Percentiles rank a stretch among this genome's conserved stretches.
phyloP scores from a whole-genome alignment of 2,113 vertebrate species.

The Promerops cafer region DNA sequence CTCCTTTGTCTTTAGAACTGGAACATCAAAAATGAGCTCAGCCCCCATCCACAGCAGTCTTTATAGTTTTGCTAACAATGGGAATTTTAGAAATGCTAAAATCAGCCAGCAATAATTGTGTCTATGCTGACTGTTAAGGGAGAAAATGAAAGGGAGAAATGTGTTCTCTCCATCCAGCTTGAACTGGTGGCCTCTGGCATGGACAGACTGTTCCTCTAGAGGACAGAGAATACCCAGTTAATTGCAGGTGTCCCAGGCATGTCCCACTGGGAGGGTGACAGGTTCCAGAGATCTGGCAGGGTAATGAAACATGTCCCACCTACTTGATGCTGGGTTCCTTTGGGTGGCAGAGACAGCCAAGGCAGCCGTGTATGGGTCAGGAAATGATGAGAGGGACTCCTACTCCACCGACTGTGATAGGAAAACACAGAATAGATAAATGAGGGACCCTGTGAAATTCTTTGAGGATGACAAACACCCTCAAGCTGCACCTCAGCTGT shows the following conservation, averaged over 20 bases:
- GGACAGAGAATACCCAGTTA: not conserved
- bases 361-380: accelerated
- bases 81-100: not conserved
- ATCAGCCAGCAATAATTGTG: not conserved
- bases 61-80: not conserved
- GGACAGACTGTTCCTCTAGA: not conserved
- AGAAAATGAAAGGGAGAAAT: not conserved
- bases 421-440: not conserved
- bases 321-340: not conserved
- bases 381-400: not conserved
- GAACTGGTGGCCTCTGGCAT: not conserved
- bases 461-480: not conserved
- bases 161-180: not conserved
- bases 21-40: not conserved
- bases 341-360: not conserved
- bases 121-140: not conserved
- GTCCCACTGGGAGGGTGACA: not conserved
- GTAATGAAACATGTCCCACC: not conserved
- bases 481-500: not conserved
- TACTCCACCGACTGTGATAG: not conserved
- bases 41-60: not conserved
- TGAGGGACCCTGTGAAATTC: not conserved
- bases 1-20: not conserved
- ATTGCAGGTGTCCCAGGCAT: not conserved
- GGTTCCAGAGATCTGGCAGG: not conserved